Conservation (phyloP, 2,797 vertebrate genomes). For the Selene dorsalis region DNA sequence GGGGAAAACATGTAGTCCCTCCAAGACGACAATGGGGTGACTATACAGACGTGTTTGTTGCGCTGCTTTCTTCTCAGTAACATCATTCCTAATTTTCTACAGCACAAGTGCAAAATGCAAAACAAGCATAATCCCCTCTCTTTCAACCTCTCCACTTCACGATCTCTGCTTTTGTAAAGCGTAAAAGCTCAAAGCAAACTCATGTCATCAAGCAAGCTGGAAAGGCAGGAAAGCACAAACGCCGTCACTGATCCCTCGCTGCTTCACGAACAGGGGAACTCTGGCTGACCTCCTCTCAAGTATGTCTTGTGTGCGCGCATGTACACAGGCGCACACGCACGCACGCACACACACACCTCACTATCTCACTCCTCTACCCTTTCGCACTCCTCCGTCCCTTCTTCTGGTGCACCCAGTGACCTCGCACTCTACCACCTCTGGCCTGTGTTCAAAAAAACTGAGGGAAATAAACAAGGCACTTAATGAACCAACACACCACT, state of each 20-base stretch:
- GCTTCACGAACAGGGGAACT: slow-evolving; percentile 62
- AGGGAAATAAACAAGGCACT: neutral
- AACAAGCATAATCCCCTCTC: neutral
- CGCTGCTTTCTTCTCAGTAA: neutral
- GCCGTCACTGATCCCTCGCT: slow-evolving; percentile 49
- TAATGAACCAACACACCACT: neutral
- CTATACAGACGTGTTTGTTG: neutral
- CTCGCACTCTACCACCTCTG: slow-evolving; percentile 46
- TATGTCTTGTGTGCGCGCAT: slow-evolving; percentile 24
- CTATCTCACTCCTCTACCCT: slow-evolving; percentile 36
- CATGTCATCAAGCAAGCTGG: slow-evolving; percentile 12
- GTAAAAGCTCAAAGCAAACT: slow-evolving; percentile 7
- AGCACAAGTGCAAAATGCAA: neutral
- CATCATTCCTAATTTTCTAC: neutral
- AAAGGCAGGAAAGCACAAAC: slow-evolving; percentile 25
- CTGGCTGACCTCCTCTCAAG: slow-evolving; percentile 63
- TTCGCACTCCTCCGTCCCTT: slow-evolving; percentile 38
- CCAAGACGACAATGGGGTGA: neutral
- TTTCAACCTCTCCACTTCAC: neutral
- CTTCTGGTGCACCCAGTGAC: slow-evolving; percentile 62
- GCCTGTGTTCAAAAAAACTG: slow-evolving; percentile 30
- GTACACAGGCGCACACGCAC: neutral
- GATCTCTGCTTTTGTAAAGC: neutral
- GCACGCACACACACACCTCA: slow-evolving; percentile 17
- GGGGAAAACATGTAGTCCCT: neutral